Evolutionary conservation across 2,888 invertebrate genomes (phyloP), one percentile per base, ranked within the genome.

Genomic region (Dryococelus australis): DNA sequence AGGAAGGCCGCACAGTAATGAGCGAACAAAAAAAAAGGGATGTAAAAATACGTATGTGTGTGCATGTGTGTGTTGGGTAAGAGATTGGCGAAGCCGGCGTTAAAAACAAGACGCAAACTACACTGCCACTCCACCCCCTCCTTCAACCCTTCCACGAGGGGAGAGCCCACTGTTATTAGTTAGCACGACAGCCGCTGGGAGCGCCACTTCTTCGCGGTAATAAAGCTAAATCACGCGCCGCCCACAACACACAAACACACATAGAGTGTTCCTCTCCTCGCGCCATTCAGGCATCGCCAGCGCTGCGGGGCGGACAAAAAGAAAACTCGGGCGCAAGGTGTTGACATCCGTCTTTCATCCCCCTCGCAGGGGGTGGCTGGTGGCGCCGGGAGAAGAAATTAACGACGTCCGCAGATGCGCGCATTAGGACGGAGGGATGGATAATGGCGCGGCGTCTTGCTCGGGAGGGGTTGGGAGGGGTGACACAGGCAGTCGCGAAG

Each of bases 291-390:
- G 65, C 65, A n/a, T n/a, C 24, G 65, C 65, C 65, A 65, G 65
- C n/a, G 65, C 65, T 47, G 24, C 65, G n/a, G 65, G 65, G 65
- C n/a, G 65, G 65, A 65, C 65, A 65, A 65, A 65, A 65, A 65
- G 65, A 65, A 65, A 65, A 65, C 65, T 65, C 65, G 65, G 65
- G 65, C 65, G 65, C 65, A 65, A 65, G 65, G 65, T 65, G 65
- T 65, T 65, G 65, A 65, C 65, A 65, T 65, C 65, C 65, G 12
- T 65, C 65, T 65, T 65, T 65, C 65, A 65, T 20, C 65, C 65
- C 24, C 24, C 24, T 20, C 65, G 24, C n/a, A 47, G 47, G 47
- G 16, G 16, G 16, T 1, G 47, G 47, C 10, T 13, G 47, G 47
- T 10, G 47, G 16, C 47, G 47, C 47, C 47, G 3, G n/a, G 65